Percentiles rank a stretch among this genome's conserved stretches.
These are phyloP conservation scores for Chlorops oryzae DNA, from an alignment of 1,140 invertebrate genomes.

Conservation along the genomic window DNA sequence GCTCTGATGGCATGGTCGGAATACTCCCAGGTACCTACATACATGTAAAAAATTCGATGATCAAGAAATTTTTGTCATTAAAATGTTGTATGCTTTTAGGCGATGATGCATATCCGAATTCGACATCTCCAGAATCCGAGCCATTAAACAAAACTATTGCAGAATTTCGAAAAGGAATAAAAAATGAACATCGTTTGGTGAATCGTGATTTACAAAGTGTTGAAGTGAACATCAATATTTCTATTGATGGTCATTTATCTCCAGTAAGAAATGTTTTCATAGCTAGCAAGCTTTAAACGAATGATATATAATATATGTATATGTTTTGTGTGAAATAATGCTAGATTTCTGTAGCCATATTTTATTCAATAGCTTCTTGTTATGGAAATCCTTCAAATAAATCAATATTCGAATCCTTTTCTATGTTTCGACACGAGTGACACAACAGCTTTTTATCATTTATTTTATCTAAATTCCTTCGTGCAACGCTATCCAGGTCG, in stretches of 20 bases:
- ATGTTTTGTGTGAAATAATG: not conserved
- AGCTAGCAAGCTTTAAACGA: constrained; percentile 4
- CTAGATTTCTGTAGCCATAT: no score
- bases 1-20: constrained; percentile 34
- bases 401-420: constrained; percentile 14
- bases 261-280: constrained; percentile 22
- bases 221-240: constrained; percentile 25
- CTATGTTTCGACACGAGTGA: constrained; percentile 35
- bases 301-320: constrained; percentile 1
- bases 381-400: constrained; percentile 2
- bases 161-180: constrained; percentile 18
- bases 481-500: constrained; percentile 4
- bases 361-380: constrained; percentile 6
- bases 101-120: constrained; percentile 44
- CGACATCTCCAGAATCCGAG: constrained; percentile 18
- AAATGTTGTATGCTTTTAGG: constrained; percentile 9
- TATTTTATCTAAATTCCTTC: constrained; percentile 16
- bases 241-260: constrained; percentile 30
- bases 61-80: not conserved
- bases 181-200: constrained; percentile 34
- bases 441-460: constrained; percentile 21
- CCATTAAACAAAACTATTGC: constrained; percentile 15
- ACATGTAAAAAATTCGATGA: not conserved
- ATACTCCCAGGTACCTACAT: constrained; percentile 44
- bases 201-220: constrained; percentile 26